Evolutionary conservation across 2,113 vertebrate species (phyloP).

Genomic region (Pogonocichla stellata): DNA sequence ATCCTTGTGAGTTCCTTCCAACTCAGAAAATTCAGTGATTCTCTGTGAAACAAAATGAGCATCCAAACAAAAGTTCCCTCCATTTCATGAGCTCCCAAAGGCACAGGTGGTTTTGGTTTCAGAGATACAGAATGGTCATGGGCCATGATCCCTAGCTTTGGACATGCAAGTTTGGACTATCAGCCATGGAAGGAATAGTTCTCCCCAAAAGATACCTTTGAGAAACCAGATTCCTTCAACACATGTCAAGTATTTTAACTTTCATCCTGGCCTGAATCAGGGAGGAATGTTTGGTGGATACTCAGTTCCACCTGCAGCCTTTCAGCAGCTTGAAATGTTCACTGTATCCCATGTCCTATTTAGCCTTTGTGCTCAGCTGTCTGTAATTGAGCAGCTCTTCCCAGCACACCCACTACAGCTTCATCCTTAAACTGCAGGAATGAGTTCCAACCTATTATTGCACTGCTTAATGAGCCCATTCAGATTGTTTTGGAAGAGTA

Average conservation of each 20-base stretch:
- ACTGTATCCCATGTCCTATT: background rate
- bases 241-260: background rate
- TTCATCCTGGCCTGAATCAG: background rate
- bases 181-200: background rate
- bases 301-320: background rate
- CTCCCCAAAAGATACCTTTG: background rate
- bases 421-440: constrained; percentile 20
- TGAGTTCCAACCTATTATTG: constrained; percentile 51
- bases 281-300: background rate
- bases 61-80: background rate
- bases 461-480: constrained; percentile 65
- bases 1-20: background rate
- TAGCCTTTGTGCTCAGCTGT: background rate
- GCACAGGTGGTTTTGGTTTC: background rate
- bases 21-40: background rate
- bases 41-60: background rate
- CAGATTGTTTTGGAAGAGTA: constrained; percentile 66
- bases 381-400: constrained; percentile 12
- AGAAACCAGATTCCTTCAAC: background rate
- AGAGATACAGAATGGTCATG: background rate
- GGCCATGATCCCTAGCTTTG: too few relatives aligned
- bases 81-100: background rate
- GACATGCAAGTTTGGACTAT: background rate
- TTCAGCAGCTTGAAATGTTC: background rate
- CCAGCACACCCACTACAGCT: constrained; percentile 35